These are phyloP conservation scores for Brachionus koreanus DNA, from an alignment of 1,140 invertebrate species.

Conservation along the genomic window DNA sequence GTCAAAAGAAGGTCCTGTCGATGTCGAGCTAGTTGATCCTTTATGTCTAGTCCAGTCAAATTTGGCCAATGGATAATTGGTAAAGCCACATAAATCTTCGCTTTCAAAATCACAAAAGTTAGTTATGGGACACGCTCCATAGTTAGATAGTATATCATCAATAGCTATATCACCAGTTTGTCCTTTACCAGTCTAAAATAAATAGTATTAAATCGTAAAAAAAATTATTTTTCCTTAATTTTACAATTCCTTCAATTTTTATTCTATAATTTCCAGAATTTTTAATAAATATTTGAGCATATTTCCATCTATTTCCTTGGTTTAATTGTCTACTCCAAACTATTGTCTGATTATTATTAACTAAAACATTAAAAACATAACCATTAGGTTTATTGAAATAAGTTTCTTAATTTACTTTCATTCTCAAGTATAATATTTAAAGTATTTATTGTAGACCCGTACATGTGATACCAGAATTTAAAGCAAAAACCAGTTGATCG, in stretches of 20 bases:
- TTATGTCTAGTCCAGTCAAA: slow-evolving; percentile 53
- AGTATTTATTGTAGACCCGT: slow-evolving; percentile 27
- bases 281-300: slow-evolving; percentile 30
- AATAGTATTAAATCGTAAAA: background rate
- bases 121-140: background rate
- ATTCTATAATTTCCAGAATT: slow-evolving; percentile 22
- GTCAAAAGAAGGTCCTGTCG: slow-evolving; percentile 46
- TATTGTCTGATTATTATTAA: background rate
- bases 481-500: slow-evolving; percentile 28
- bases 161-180: slow-evolving; percentile 40
- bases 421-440: background rate
- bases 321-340: slow-evolving; percentile 25
- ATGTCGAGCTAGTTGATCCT: slow-evolving; percentile 45
- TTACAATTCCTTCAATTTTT: slow-evolving; percentile 44
- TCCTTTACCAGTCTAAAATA: background rate
- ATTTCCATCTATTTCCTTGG: slow-evolving; percentile 30
- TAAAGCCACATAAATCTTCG: slow-evolving; percentile 49
- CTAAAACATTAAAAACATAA: background rate
- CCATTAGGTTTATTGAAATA: background rate
- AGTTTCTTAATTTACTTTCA: background rate
- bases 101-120: slow-evolving; percentile 40
- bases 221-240: background rate
- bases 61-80: slow-evolving; percentile 50
- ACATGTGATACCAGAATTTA: slow-evolving; percentile 43
- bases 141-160: slow-evolving; percentile 22